phyloP scores from a whole-genome alignment of 2,113 vertebrate species.

The Psettodes erumei region DNA sequence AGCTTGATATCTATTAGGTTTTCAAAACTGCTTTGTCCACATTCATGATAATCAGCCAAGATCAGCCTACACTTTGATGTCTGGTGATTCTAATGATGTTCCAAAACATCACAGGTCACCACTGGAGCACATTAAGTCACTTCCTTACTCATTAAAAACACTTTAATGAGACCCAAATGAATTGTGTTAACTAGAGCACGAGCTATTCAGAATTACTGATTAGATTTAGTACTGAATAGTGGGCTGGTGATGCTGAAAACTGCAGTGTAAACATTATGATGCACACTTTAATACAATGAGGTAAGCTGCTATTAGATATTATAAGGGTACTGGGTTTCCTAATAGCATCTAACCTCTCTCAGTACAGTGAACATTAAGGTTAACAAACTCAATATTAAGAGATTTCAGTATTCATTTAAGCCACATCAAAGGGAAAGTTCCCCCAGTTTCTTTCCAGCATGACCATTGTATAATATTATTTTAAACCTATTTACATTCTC shows the following conservation, averaged over 20 bases:
- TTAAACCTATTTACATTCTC: too few species aligned
- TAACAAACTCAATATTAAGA: slow-evolving; percentile 24
- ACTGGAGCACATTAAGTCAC: slow-evolving; percentile 55
- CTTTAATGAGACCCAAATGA: slow-evolving; percentile 75
- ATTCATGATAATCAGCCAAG: slow-evolving; percentile 44
- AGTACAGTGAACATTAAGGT: slow-evolving; percentile 14
- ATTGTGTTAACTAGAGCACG: slow-evolving; percentile 68
- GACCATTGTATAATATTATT: too few species aligned
- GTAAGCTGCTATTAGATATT: slow-evolving; percentile 21
- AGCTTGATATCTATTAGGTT: slow-evolving; percentile 34
- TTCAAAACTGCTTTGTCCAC: slow-evolving; percentile 48
- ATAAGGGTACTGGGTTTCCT: not conserved
- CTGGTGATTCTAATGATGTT: slow-evolving; percentile 72
- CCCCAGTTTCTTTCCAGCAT: not conserved
- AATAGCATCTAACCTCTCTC: slow-evolving; percentile 6
- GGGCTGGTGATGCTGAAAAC: slow-evolving; percentile 38
- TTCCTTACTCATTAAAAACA: slow-evolving; percentile 71
- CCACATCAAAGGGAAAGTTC: not conserved
- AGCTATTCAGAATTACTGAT: slow-evolving; percentile 62
- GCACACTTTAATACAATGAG: slow-evolving; percentile 14
- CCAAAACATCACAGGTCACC: slow-evolving; percentile 68
- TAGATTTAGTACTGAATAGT: slow-evolving; percentile 25
- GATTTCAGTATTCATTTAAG: not conserved
- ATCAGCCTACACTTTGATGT: slow-evolving; percentile 67
- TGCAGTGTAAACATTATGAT: slow-evolving; percentile 39